Evolutionary conservation across 2,888 invertebrate species (phyloP), one percentile per base, ranked within the genome.

Genomic region (Cantharis nigra): DNA sequence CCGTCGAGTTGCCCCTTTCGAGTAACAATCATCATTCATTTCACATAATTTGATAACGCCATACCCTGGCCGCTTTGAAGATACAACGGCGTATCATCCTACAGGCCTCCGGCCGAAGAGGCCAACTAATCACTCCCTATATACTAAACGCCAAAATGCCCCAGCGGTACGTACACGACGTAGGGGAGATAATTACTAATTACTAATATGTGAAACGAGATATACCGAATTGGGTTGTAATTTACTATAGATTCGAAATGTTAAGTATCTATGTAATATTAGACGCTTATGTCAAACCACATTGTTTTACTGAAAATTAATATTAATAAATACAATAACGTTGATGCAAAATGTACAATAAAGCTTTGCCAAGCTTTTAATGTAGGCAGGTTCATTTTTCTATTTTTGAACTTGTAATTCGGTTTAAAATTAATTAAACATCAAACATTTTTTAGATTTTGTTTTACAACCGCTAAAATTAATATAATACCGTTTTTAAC

Each of bases 11-110:
- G 75, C 78, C 76, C 71, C 76, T 73, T 72, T 75, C 63, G 63
- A 79, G 77, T 71, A 79, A 78, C 80, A 79, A 79, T 79, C 79
- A 79, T 79, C 79, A 80, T 80, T 80, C 80, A 80, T 80, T 77
- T 79, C 78, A 69, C 77, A 78, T 80, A 77, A 80, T 80, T 80
- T 77, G 80, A 80, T 80, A 80, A 80, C 78, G 80, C 77, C 77
- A 80, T 73, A 74, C 78, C 78, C 79, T 78, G 79, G 72, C 76
- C 78, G 78, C 78, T 80, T 80, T 80, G 80, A 80, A 78, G 78
- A 80, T 80, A 78, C 72, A 79, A 79, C 77, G 76, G 71, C 79
- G 75, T 78, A 80, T 77, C 78, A 74, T 72, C 73, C 77, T 72
- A 62, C 64, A 28, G 72, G 78, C 80, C 77, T 65, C 67, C 30